A percentile compares a stretch with the other conserved stretches of the same genome.
Conservation (phyloP, 2,888 invertebrate species). For the Drosophila tripunctata region DNA sequence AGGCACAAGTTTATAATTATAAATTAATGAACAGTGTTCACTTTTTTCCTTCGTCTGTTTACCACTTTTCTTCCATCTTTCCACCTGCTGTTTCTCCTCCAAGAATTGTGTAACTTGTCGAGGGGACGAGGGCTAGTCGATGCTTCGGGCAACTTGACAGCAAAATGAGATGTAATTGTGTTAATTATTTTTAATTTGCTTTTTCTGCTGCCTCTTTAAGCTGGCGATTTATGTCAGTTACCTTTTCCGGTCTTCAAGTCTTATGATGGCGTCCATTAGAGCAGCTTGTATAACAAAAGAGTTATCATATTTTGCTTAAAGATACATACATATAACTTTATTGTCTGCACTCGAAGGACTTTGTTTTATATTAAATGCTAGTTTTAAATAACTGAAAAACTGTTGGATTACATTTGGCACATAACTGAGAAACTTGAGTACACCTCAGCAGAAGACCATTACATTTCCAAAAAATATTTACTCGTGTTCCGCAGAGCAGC, state of each 20-base stretch:
- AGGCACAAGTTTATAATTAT: slow-evolving; percentile 72
- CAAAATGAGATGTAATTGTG: slow-evolving; percentile 67
- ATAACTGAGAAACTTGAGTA: too few relatives aligned
- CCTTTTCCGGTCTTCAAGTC: slow-evolving; percentile 50
- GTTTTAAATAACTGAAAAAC: background rate
- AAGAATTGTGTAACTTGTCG: slow-evolving; percentile 15
- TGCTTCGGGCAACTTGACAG: slow-evolving; percentile 57
- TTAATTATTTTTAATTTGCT: slow-evolving; percentile 70
- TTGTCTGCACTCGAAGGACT: background rate
- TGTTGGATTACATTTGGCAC: too few relatives aligned
- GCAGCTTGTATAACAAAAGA: slow-evolving; percentile 18
- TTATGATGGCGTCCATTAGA: slow-evolving; percentile 25
- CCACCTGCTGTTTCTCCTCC: background rate
- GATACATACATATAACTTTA: background rate
- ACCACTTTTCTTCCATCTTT: background rate
- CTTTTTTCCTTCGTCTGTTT: slow-evolving; percentile 10
- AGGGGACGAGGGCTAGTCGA: slow-evolving; percentile 18
- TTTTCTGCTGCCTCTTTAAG: slow-evolving; percentile 56
- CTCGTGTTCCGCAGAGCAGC: too few relatives aligned
- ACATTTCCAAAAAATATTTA: too few relatives aligned
- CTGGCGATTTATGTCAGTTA: slow-evolving; percentile 60
- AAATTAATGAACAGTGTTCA: slow-evolving; percentile 70
- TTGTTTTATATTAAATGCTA: background rate
- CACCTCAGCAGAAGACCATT: too few relatives aligned
- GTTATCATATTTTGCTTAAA: slow-evolving; percentile 8